Evolutionary conservation across 2,113 vertebrate species (phyloP).

Genomic region (Orientallactaga bullata): DNA sequence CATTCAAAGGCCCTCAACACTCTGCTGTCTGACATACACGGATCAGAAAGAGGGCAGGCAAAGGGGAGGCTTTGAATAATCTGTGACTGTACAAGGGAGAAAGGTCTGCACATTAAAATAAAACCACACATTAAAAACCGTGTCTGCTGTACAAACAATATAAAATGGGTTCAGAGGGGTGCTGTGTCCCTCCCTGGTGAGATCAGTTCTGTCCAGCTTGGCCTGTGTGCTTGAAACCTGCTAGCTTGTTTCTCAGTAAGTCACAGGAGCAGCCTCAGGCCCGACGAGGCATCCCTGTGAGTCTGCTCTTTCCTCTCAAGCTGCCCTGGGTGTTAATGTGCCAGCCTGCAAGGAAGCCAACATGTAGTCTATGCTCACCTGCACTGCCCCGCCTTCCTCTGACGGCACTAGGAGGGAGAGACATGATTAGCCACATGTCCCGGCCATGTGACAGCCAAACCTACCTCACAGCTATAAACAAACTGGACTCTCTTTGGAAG

Average conservation of each 20-base stretch:
- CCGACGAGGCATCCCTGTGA: slow-evolving; percentile 78
- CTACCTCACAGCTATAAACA: background rate
- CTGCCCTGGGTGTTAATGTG: slow-evolving; percentile 61
- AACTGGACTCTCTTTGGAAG: slow-evolving; percentile 14
- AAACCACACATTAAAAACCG: slow-evolving; percentile 81
- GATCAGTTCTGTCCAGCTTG: slow-evolving; percentile 80
- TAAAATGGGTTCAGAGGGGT: slow-evolving; percentile 80
- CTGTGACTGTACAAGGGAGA: slow-evolving; percentile 56
- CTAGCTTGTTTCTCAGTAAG: slow-evolving; percentile 74
- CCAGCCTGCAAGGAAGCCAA: slow-evolving; percentile 65
- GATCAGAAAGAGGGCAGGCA: slow-evolving; percentile 73
- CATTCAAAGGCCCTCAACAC: slow-evolving; percentile 81
- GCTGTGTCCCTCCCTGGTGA: slow-evolving; percentile 78
- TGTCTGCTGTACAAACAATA: slow-evolving; percentile 78
- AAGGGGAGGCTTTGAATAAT: slow-evolving; percentile 63
- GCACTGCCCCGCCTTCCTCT: background rate
- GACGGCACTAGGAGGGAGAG: background rate
- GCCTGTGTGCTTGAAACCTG: slow-evolving; percentile 68
- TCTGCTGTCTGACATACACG: slow-evolving; percentile 79
- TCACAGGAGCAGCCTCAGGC: slow-evolving; percentile 70
- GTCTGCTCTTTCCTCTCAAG: slow-evolving; percentile 79
- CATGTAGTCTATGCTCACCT: background rate
- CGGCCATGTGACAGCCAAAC: background rate
- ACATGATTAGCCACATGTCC: background rate
- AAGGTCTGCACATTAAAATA: slow-evolving; percentile 84